Evolutionary conservation across 2,888 invertebrate species (phyloP), one percentile per base, ranked within the genome.

Genomic region (Chorisops tibialis): DNA sequence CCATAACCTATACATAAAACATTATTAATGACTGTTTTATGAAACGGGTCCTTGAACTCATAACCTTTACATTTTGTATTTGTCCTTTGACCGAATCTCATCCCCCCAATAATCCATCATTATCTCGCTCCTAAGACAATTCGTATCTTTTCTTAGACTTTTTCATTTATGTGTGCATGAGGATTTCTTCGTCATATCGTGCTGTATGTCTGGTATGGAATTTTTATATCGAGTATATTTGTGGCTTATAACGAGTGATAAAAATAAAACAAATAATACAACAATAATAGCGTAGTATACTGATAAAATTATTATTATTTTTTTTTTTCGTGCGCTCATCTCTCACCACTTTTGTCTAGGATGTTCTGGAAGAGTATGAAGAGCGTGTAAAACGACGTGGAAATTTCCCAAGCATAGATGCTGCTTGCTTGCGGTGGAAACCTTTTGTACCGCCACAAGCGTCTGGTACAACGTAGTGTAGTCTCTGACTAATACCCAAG

Each of bases 311-410:
- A 5, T 30, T 30, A 7, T 7, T 24, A 4, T 24, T 9, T 30
- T 30, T 30, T 30, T 14, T 21, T 21, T 18, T n/a, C 18, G 11
- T 18, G 21, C 12, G 16, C 21, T 16, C 4, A 21, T 14, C 18
- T 30, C 30, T 30, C 30, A 30, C 30, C 56, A 22, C 16, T 3
- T 30, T 30, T 45, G 41, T 70, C 16, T 81, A 94, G 89, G 96
- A 96, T 78, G 90, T 96, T 63, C 83, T 96, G 68, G 96, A 96
- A 73, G 96, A 96, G 73, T 94, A 92, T 76, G 86, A 89, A 62
- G 91, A 94, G 59, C 87, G 93, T 59, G 88, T 89, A 67, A 85
- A 88, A 72, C 83, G 87, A 52, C 82, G 88, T 39, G 89, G 89
- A 45, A 87, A 90, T 72, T 87, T 90, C 72, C 91, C 93, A 74